Evolutionary conservation across 2,113 vertebrate genomes (phyloP).

Genomic region (Xyrauchen texanus): DNA sequence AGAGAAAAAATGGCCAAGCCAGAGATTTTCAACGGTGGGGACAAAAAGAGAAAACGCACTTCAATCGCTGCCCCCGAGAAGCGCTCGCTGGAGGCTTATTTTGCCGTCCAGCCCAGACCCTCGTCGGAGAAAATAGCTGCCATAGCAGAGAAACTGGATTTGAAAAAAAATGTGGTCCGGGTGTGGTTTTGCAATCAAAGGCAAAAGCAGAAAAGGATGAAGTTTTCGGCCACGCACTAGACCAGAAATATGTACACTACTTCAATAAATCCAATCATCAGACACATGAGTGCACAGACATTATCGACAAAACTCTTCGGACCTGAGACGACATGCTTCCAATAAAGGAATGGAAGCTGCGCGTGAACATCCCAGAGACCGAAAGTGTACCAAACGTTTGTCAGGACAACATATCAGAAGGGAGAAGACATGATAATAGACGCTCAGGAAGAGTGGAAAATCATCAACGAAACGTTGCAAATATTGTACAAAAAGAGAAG

Average conservation of each 20-base stretch:
- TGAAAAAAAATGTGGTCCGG: conserved; percentile 93
- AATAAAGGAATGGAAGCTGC: conserved; percentile 44
- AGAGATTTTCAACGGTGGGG: conserved; percentile 85
- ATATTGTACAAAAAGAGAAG: conserved; percentile 75
- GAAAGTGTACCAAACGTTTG: conserved; percentile 39
- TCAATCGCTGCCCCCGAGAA: conserved; percentile 91
- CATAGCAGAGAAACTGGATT: conserved; percentile 91
- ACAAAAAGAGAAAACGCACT: conserved; percentile 91
- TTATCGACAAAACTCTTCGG: conserved; percentile 6
- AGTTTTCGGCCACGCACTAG: conserved; percentile 93
- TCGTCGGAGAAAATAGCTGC: conserved; percentile 93
- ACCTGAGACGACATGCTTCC: not conserved
- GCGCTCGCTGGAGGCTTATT: conserved; percentile 89
- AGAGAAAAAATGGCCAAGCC: conserved; percentile 91
- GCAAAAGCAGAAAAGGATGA: conserved; percentile 95
- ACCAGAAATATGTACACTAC: not conserved
- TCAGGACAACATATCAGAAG: conserved; percentile 44
- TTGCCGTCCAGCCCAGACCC: conserved; percentile 88
- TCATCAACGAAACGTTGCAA: conserved; percentile 52
- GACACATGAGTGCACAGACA: not conserved
- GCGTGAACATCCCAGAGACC: conserved; percentile 46
- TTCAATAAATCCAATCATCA: conserved; percentile 4
- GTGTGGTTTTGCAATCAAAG: conserved; percentile 95
- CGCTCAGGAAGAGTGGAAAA: conserved; percentile 26
- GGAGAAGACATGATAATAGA: conserved; percentile 26